Conservation (phyloP, 2,888 invertebrate genomes). For the Acrobasis repandana region DNA sequence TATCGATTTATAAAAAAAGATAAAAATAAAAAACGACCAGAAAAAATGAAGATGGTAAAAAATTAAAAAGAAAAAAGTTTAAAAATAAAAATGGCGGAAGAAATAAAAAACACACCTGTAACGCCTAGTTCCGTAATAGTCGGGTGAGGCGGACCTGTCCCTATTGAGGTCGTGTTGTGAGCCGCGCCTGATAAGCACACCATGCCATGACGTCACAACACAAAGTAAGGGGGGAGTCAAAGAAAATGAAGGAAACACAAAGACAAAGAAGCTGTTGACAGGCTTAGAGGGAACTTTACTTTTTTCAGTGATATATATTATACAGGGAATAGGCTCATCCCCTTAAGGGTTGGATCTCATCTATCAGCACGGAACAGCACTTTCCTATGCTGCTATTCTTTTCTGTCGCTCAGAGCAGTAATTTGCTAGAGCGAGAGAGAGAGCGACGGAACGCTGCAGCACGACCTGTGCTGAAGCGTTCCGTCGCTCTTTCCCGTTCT, state of each 20-base stretch:
- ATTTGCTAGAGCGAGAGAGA: too few relatives aligned
- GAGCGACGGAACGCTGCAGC: too few relatives aligned
- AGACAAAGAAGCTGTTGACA: conserved; percentile 36
- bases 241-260: conserved; percentile 43
- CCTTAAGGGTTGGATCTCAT: too few relatives aligned
- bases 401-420: too few relatives aligned
- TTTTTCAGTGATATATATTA: background rate
- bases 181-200: conserved; percentile 84
- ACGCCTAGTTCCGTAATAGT: conserved; percentile 87
- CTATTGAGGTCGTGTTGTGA: conserved; percentile 88
- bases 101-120: conserved; percentile 86
- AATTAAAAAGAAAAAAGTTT: conserved; percentile 21
- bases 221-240: conserved; percentile 44
- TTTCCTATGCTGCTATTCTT: too few relatives aligned
- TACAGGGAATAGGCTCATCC: too few relatives aligned
- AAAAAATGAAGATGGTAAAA: conserved; percentile 28
- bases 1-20: conserved; percentile 30
- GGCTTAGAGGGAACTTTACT: background rate
- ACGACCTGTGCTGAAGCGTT: too few relatives aligned
- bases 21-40: conserved; percentile 5
- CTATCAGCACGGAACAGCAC: too few relatives aligned
- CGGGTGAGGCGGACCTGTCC: conserved; percentile 87
- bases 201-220: conserved; percentile 77
- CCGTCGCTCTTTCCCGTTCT: too few relatives aligned
- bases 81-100: conserved; percentile 21